Percentiles rank a stretch among this genome's conserved stretches.
Evolutionary conservation across 2,113 vertebrate genomes (phyloP).

Genomic region (Dinomys branickii): DNA sequence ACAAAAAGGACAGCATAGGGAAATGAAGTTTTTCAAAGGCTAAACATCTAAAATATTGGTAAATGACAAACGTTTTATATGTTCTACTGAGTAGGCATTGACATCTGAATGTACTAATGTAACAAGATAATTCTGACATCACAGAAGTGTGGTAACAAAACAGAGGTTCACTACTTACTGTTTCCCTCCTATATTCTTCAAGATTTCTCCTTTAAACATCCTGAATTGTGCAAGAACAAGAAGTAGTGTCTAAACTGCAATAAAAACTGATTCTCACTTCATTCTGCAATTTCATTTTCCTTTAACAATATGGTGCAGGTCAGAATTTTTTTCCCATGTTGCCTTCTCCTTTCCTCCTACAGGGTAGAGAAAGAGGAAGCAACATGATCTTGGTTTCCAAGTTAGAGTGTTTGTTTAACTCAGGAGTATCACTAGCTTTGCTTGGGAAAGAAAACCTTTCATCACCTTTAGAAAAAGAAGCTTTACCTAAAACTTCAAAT

Average conservation of each 20-base stretch:
- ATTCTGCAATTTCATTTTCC: conserved; percentile 40
- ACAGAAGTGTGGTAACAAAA: neutral
- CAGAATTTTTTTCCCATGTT: neutral
- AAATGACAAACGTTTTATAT: neutral
- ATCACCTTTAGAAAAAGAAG: neutral
- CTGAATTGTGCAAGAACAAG: conserved; percentile 25
- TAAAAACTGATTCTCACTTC: conserved; percentile 47
- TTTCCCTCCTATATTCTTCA: conserved; percentile 7
- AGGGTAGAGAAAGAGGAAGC: neutral
- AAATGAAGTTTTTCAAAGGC: conserved; percentile 1
- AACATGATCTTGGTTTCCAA: conserved; percentile 6
- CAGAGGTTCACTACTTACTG: conserved; percentile 3
- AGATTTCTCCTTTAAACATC: conserved; percentile 49
- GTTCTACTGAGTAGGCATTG: conserved; percentile 15
- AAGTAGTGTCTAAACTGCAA: neutral
- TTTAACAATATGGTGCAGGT: conserved; percentile 19
- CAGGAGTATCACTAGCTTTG: conserved; percentile 40
- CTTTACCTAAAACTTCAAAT: neutral
- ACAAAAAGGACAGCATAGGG: neutral
- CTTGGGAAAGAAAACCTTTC: conserved; percentile 51
- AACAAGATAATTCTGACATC: conserved; percentile 51
- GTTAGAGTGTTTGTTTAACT: conserved; percentile 49
- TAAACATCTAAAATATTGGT: conserved; percentile 44
- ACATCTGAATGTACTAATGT: conserved; percentile 17
- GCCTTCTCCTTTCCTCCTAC: neutral